A percentile compares a stretch with the other conserved stretches of the same genome.
Evolutionary conservation across 2,797 vertebrate genomes (phyloP).

Genomic region (Hemibagrus guttatus): DNA sequence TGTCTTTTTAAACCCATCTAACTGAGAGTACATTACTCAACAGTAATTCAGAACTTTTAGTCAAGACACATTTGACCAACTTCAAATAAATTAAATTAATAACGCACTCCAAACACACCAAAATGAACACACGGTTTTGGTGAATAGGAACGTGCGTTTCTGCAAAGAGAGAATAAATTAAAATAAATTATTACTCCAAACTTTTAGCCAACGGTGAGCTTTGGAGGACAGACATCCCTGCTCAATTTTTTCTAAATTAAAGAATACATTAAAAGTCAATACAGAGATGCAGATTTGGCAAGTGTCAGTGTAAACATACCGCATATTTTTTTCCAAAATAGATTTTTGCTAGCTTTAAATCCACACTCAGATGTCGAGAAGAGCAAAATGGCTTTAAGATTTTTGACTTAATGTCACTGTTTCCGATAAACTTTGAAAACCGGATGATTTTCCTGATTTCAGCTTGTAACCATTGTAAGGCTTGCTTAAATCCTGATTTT

Average conservation of each 20-base stretch:
- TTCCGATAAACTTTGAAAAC: neutral
- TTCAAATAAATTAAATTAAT: neutral
- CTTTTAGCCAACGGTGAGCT: neutral
- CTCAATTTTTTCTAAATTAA: neutral
- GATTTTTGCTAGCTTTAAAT: neutral
- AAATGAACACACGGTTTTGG: neutral
- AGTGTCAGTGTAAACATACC: neutral
- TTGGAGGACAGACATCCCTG: neutral
- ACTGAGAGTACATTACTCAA: neutral
- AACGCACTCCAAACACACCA: neutral
- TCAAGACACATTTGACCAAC: neutral
- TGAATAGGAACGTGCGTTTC: neutral
- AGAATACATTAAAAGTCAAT: neutral
- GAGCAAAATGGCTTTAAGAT: neutral
- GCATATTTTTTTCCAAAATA: neutral
- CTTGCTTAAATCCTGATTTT: neutral
- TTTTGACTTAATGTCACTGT: neutral
- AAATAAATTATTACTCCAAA: too few relatives aligned
- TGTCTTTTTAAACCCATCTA: too few relatives aligned
- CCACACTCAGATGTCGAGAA: neutral
- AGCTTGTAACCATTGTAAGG: neutral
- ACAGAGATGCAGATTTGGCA: neutral
- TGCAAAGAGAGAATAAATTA: neutral
- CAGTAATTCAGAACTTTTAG: neutral
- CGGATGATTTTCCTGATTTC: neutral